Evolutionary conservation across 2,888 invertebrate genomes (phyloP).

Genomic region (Parascotia fuliginaria): DNA sequence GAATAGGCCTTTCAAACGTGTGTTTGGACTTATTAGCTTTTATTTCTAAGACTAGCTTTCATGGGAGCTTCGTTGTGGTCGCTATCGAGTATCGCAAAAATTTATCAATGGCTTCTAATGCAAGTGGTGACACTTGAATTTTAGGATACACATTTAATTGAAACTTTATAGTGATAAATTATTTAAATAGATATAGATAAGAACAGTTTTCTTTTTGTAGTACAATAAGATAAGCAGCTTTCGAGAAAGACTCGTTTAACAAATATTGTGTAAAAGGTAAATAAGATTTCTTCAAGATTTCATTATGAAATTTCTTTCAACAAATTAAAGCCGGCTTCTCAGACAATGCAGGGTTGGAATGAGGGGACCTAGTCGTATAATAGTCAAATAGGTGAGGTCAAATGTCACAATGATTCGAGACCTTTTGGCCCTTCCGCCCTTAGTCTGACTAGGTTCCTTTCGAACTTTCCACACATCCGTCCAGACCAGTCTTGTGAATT

Average conservation of each 20-base stretch:
- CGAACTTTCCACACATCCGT: conserved; percentile 57
- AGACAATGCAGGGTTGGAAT: conserved; percentile 21
- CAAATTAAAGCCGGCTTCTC: conserved; percentile 12
- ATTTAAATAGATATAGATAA: no score
- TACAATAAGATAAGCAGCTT: no score
- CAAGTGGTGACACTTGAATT: conserved; percentile 33
- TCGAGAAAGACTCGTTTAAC: no score
- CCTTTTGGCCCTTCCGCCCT: conserved; percentile 62
- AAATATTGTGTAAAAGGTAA: neutral
- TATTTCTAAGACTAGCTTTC: conserved; percentile 77
- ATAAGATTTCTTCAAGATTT: neutral
- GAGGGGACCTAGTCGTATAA: conserved; percentile 35
- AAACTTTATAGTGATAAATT: no score
- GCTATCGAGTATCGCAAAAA: conserved; percentile 38
- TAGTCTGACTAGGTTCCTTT: conserved; percentile 48
- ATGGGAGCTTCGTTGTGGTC: conserved; percentile 58
- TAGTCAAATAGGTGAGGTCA: conserved; percentile 44
- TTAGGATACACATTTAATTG: neutral
- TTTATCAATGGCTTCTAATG: conserved; percentile 49
- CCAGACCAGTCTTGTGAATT: conserved; percentile 67
- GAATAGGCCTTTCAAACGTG: conserved; percentile 76
- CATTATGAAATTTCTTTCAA: neutral
- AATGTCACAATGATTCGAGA: conserved; percentile 53
- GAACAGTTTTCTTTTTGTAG: no score
- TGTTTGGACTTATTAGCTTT: conserved; percentile 80